Conservation (phyloP, 1,140 invertebrate species). For the Trissolcus basalis region DNA sequence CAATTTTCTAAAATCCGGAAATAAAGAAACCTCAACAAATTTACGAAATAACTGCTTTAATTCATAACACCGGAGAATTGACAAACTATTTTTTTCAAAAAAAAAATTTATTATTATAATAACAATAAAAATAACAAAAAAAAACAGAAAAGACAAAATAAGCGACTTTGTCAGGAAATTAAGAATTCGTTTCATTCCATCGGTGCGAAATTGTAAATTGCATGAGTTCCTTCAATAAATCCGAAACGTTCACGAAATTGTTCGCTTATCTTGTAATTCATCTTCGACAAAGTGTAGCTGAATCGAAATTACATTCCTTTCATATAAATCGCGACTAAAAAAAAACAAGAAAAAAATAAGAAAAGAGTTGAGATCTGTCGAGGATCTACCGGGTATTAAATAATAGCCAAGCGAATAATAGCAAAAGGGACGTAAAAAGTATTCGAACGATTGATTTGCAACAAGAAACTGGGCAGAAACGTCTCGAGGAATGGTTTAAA, state of each 20-base stretch:
- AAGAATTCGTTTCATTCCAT: slow-evolving; percentile 6
- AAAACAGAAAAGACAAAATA: not conserved
- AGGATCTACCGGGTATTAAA: too few species aligned
- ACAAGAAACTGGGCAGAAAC: slow-evolving; percentile 31
- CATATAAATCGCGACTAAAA: slow-evolving; percentile 28
- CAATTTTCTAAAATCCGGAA: too few species aligned
- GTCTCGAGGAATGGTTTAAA: slow-evolving; percentile 35
- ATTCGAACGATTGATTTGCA: slow-evolving; percentile 50
- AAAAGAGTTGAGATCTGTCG: too few species aligned
- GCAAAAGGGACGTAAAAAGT: slow-evolving; percentile 25
- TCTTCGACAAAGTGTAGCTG: slow-evolving; percentile 22
- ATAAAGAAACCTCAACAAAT: too few species aligned
- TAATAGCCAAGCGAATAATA: slow-evolving; percentile 38
- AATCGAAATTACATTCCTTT: slow-evolving; percentile 17
- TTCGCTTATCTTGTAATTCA: slow-evolving; percentile 25
- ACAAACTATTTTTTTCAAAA: too few species aligned
- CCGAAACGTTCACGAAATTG: slow-evolving; percentile 21
- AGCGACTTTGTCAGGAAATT: slow-evolving; percentile 16
- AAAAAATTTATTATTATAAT: too few species aligned
- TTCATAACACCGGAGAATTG: too few species aligned
- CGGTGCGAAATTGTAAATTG: slow-evolving; percentile 4
- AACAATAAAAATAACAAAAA: too few species aligned
- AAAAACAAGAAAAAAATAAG: slow-evolving; percentile 17
- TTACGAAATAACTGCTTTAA: too few species aligned
- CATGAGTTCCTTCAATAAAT: slow-evolving; percentile 27